Conservation (phyloP, 2,113 vertebrate species). For the Perca schrenkii region DNA sequence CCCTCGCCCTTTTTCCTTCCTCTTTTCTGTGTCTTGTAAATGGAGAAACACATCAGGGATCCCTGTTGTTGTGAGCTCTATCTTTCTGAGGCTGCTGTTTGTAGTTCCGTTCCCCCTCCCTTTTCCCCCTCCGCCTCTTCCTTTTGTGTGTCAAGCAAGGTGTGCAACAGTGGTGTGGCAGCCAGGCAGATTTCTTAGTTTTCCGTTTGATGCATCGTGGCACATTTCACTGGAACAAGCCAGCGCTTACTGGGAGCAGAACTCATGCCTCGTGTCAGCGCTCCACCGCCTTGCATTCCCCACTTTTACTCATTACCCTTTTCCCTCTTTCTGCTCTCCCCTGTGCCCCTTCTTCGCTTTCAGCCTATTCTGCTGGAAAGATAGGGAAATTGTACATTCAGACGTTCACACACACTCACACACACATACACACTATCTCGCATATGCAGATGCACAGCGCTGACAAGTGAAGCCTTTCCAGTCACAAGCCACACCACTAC, state of each 20-base stretch:
- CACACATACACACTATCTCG: conserved; percentile 50
- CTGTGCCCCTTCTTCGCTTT: conserved; percentile 45
- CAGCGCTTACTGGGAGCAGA: conserved; percentile 46
- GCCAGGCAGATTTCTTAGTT: conserved; percentile 41
- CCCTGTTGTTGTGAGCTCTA: conserved; percentile 52
- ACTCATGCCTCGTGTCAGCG: conserved; percentile 52
- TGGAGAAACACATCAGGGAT: conserved; percentile 60
- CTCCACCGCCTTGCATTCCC: conserved; percentile 35
- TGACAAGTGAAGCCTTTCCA: conserved; percentile 55
- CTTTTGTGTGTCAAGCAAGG: conserved; percentile 47
- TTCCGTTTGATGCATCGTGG: conserved; percentile 57
- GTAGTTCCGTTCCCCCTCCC: neutral
- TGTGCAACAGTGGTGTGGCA: conserved; percentile 38
- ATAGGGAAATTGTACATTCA: conserved; percentile 26
- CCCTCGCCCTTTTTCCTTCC: neutral
- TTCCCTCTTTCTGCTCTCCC: conserved; percentile 33
- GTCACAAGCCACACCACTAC: conserved; percentile 34
- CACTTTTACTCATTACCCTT: conserved; percentile 58
- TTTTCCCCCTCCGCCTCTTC: neutral
- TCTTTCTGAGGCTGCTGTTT: conserved; percentile 43
- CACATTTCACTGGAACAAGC: conserved; percentile 61
- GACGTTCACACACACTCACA: conserved; percentile 33
- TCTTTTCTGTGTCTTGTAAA: conserved; percentile 53
- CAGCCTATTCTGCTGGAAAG: conserved; percentile 59
- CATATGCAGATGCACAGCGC: conserved; percentile 42